A percentile compares a stretch with the other conserved stretches of the same genome.
Conservation (phyloP, 37 sponge, comb jelly and placozoan species). For the Ephydatia muelleri region DNA sequence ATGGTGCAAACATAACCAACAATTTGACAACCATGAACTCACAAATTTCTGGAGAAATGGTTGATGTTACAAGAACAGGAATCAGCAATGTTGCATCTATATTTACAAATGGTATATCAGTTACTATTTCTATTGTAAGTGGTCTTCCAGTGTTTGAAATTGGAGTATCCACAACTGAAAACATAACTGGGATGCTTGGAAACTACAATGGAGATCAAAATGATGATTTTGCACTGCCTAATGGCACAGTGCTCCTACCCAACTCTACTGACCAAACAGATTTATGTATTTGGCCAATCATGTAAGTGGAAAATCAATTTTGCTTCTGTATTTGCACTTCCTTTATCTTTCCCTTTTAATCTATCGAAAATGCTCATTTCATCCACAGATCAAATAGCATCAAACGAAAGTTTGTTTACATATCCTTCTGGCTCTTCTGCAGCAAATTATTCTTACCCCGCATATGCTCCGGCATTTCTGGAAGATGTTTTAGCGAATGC, state of each 20-base stretch:
- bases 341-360: no score
- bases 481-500: conserved; percentile 38
- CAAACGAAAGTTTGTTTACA: conserved; percentile 42
- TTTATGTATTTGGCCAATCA: conserved; percentile 72
- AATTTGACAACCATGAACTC: conserved; percentile 14
- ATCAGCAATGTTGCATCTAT: background rate
- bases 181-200: conserved; percentile 67
- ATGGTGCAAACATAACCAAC: conserved; percentile 28
- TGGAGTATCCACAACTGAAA: conserved; percentile 13
- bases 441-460: conserved; percentile 39
- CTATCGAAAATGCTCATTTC: background rate
- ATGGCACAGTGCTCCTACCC: conserved; percentile 58
- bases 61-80: background rate
- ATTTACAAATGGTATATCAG: conserved; percentile 41
- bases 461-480: conserved; percentile 53
- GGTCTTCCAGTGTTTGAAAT: conserved; percentile 13
- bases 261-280: conserved; percentile 53
- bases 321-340: no score
- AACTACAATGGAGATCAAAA: conserved; percentile 59
- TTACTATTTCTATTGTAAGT: background rate
- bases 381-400: conserved; percentile 60
- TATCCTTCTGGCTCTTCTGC: conserved; percentile 20
- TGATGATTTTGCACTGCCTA: conserved; percentile 57
- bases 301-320: conserved; percentile 27
- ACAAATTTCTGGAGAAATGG: background rate